Evolutionary conservation across 2,888 invertebrate genomes (phyloP).

Genomic region (Nemurella pictetii): DNA sequence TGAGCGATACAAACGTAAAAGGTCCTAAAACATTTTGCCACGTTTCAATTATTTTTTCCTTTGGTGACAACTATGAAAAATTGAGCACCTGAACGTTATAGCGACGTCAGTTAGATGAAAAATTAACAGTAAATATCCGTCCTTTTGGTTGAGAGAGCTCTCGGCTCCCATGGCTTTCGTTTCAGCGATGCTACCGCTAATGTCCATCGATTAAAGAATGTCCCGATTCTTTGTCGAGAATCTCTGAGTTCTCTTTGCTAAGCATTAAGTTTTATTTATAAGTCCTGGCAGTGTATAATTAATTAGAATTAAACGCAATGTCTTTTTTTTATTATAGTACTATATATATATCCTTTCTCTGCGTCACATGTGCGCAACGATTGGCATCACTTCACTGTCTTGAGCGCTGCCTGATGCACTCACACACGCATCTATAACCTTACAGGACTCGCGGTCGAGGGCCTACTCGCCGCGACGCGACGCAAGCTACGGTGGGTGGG

Average conservation of each 20-base stretch:
- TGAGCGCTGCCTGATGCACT: slow-evolving; percentile 34
- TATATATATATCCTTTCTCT: slow-evolving; percentile 35
- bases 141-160: slow-evolving; percentile 37
- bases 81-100: slow-evolving; percentile 45
- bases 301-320: slow-evolving; percentile 42
- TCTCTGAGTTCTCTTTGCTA: background rate
- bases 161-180: slow-evolving; percentile 31
- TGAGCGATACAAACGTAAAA: background rate
- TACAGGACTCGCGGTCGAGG: background rate
- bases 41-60: slow-evolving; percentile 36
- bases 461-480: background rate
- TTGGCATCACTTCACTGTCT: slow-evolving; percentile 35
- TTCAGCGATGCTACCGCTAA: slow-evolving; percentile 2
- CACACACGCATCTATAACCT: background rate
- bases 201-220: background rate
- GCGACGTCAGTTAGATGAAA: slow-evolving; percentile 42
- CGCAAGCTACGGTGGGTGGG: background rate
- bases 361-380: slow-evolving; percentile 30
- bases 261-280: slow-evolving; percentile 33
- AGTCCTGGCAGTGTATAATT: slow-evolving; percentile 43
- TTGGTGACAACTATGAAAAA: slow-evolving; percentile 44
- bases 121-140: slow-evolving; percentile 41
- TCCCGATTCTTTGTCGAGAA: background rate
- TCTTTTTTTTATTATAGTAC: background rate
- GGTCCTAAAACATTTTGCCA: slow-evolving; percentile 6